These are phyloP conservation scores for Pteria penguin DNA, from an alignment of 2,888 invertebrate species.

Conservation along the genomic window DNA sequence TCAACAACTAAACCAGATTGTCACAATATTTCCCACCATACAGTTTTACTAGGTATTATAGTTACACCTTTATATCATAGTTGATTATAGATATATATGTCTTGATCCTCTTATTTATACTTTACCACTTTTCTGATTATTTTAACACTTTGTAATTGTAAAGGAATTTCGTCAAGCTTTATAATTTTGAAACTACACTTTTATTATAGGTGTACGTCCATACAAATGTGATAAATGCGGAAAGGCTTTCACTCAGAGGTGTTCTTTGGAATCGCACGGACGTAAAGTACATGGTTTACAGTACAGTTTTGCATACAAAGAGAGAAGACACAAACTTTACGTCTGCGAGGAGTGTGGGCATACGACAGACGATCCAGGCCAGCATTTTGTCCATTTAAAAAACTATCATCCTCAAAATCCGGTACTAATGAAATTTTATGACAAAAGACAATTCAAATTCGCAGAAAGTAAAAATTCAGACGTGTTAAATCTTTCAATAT, in stretches of 20 bases:
- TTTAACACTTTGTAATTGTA: too few species aligned
- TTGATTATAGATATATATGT: too few species aligned
- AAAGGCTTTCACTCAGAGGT: constrained; percentile 99
- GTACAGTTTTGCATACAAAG: constrained; percentile 98
- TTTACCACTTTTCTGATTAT: too few species aligned
- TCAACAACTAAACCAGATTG: too few species aligned
- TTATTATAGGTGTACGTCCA: constrained; percentile 90
- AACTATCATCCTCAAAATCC: constrained; percentile 85
- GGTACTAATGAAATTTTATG: constrained; percentile 96
- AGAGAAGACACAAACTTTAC: constrained; percentile 97
- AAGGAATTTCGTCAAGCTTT: too few species aligned
- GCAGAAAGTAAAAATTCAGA: not conserved
- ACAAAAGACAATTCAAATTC: constrained; percentile 92
- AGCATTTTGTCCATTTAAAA: constrained; percentile 96
- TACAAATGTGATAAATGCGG: constrained; percentile 99
- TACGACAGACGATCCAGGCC: constrained; percentile 97
- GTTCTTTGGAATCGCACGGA: constrained; percentile 98
- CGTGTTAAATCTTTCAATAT: not conserved
- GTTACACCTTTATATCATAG: too few species aligned
- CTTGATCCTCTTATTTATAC: too few species aligned
- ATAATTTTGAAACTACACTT: too few species aligned
- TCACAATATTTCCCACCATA: too few species aligned
- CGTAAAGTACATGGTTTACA: constrained; percentile 98
- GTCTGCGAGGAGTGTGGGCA: constrained; percentile 99
- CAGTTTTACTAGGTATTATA: too few species aligned